Conservation (phyloP, 2,888 invertebrate species). For the Limnephilus marmoratus region DNA sequence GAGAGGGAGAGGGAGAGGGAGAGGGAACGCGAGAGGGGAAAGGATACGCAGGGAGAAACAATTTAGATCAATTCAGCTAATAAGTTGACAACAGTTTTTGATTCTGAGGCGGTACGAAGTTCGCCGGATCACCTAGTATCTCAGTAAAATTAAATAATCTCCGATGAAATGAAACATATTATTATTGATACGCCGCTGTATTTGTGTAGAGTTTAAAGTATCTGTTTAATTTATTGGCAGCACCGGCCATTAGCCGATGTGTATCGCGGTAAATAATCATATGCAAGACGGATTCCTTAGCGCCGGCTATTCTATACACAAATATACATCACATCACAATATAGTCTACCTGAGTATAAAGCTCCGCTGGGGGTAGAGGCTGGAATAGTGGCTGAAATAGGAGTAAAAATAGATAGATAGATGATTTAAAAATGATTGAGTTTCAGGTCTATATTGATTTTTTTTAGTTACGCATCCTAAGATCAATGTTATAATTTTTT, state of each 20-base stretch:
- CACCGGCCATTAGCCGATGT: conserved; percentile 62
- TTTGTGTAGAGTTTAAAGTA: conserved; percentile 48
- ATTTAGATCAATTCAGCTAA: too few relatives aligned
- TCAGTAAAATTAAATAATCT: too few relatives aligned
- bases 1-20: too few relatives aligned
- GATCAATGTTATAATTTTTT: too few relatives aligned
- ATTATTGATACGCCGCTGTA: not conserved
- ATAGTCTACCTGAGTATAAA: not conserved
- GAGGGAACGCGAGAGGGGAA: too few relatives aligned
- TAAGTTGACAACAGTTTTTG: too few relatives aligned
- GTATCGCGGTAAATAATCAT: conserved; percentile 64
- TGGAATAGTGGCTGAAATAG: not conserved
- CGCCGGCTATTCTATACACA: conserved; percentile 8
- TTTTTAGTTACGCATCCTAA: too few relatives aligned
- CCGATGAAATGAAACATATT: too few relatives aligned
- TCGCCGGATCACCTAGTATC: too few relatives aligned
- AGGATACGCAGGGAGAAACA: too few relatives aligned
- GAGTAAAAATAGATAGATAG: not conserved
- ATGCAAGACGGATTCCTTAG: conserved; percentile 60
- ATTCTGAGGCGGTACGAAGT: too few relatives aligned
- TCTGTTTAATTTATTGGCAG: conserved; percentile 63
- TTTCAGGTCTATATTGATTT: not conserved
- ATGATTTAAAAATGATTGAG: not conserved
- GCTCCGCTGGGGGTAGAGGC: conserved; percentile 16
- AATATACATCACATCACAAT: not conserved